Conservation (phyloP, 2,888 invertebrate genomes). For the Drosophila anomelani region DNA sequence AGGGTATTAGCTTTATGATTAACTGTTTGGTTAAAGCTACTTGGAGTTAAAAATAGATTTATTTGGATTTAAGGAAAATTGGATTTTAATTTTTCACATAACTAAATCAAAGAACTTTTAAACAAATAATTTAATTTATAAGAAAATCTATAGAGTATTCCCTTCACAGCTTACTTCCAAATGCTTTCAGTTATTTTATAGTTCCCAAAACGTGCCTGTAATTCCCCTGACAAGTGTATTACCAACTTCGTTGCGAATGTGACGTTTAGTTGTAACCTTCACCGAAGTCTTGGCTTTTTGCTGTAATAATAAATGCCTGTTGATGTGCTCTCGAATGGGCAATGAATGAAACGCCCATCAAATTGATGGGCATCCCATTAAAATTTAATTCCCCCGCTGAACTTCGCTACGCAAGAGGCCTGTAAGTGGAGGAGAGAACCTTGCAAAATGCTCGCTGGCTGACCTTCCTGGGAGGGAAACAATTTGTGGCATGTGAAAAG, state of each 20-base stretch:
- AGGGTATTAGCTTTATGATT: slow-evolving; percentile 11
- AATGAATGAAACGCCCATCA: slow-evolving; percentile 59
- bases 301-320: slow-evolving; percentile 62
- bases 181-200: not conserved
- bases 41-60: not conserved
- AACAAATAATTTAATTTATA: not conserved
- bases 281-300: slow-evolving; percentile 18
- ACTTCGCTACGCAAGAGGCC: slow-evolving; percentile 59
- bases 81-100: not conserved
- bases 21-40: slow-evolving; percentile 1
- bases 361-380: slow-evolving; percentile 55
- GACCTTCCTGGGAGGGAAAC: slow-evolving; percentile 48
- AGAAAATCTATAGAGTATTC: not conserved
- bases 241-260: slow-evolving; percentile 30
- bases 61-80: not conserved
- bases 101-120: no score
- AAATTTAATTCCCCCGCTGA: slow-evolving; percentile 66
- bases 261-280: slow-evolving; percentile 19
- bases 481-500: slow-evolving; percentile 73
- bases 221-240: slow-evolving; percentile 36
- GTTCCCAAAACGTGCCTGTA: slow-evolving; percentile 19
- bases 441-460: slow-evolving; percentile 59
- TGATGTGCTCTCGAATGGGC: slow-evolving; percentile 68
- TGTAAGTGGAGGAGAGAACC: slow-evolving; percentile 61
- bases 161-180: not conserved